These are phyloP conservation scores for Corella eumyota DNA, from an alignment of 23 tunicate genomes.

Conservation along the genomic window DNA sequence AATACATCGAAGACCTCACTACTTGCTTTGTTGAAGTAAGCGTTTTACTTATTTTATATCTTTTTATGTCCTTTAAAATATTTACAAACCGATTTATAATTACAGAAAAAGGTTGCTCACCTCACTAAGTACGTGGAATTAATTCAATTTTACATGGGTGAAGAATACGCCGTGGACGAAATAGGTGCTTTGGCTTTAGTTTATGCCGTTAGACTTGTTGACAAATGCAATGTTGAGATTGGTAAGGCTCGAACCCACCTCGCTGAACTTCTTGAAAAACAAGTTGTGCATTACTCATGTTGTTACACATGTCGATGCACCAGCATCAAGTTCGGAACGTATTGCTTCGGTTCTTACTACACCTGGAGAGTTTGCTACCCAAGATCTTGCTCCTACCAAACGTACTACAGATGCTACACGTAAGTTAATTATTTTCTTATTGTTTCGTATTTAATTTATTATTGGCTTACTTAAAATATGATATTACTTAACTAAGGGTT, in stretches of 20 bases:
- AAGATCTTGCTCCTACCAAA: not conserved
- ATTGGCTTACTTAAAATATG: no score
- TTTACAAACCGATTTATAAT: no score
- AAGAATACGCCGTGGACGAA: not conserved
- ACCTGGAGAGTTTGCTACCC: conserved; percentile 8
- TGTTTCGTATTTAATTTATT: no score
- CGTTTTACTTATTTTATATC: not conserved
- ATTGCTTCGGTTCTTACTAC: conserved; percentile 9
- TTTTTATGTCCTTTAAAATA: no score
- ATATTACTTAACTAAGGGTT: no score
- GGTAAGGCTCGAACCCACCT: not conserved
- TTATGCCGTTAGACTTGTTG: not conserved
- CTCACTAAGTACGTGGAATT: conserved; percentile 1
- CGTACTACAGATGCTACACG: conserved; percentile 10
- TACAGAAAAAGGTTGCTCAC: not conserved
- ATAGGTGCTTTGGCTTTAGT: not conserved
- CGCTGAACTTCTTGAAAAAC: not conserved
- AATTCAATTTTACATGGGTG: conserved; percentile 6
- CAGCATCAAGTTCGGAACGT: not conserved
- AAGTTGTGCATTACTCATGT: conserved; percentile 9
- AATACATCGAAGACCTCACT: not conserved
- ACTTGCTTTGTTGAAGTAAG: not conserved
- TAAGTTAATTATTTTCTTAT: no score
- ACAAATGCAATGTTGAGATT: not conserved
- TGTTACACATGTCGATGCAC: not conserved